Base-by-base conservation (phyloP, 2,797 vertebrate genomes). In the Gallinago stenura region DNA sequence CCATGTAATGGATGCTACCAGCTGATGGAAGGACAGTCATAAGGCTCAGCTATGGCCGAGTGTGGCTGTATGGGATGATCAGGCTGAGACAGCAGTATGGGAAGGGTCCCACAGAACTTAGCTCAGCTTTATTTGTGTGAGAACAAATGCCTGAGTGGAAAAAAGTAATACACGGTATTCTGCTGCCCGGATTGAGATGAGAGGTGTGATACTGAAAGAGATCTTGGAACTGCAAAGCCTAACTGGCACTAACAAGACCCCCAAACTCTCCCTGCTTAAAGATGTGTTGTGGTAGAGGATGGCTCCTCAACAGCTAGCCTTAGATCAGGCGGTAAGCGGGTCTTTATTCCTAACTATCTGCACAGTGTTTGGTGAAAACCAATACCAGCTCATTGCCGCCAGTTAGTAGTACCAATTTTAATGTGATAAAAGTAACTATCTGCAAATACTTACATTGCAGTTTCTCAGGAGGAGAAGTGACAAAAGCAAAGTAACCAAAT, bases 101-200 rank as follows among this genome's bases (percentile, higher is more conserved):
- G 50, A 71, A 41, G 18, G 18, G 12, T 60, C 41, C 19, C 39
- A 15, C 12, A 60, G 66, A 54, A 56, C 11, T 46, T 48, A 10
- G 10, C 31, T 61, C 8, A 28, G 16, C 28, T 43, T 6, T 30
- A 26, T 20, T 22, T 0, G 0, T 25, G 41, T 0, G 0, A 82
- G 81, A 28, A 28, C 37, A 48, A 48, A 62, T 19, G 21, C 22
- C 50, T 7, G 24, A 43, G 21, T 18, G 39, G 56, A 69, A 56
- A 39, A 71, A 65, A 24, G 7, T 54, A 56, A 53, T 66, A 21
- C 4, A 9, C 0, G 0, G 18, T 37, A 22, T 65, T 50, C 48
- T 57, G 26, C 51, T 64, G 30, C 53, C 28, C 13, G 13, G 19
- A 43, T 15, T 30, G 51, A 46, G 41, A 41, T 30, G 45, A 46